Evolutionary conservation across 2,888 invertebrate species (phyloP).

Genomic region (Limnephilus marmoratus): DNA sequence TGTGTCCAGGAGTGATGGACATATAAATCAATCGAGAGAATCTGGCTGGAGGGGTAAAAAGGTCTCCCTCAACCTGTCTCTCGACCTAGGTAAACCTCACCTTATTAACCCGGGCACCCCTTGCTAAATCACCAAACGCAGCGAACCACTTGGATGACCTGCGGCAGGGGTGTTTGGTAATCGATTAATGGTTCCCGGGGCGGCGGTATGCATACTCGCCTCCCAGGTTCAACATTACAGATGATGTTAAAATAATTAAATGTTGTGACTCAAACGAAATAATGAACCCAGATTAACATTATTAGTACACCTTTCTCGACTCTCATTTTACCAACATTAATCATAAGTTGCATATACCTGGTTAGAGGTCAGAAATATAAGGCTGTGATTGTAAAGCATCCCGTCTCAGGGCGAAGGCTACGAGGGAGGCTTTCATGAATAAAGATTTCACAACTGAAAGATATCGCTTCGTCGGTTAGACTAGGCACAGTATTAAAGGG

Average conservation of each 20-base stretch:
- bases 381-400: constrained; percentile 46
- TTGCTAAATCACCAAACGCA: no score
- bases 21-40: no score
- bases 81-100: no score
- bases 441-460: constrained; percentile 60
- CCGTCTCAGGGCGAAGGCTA: constrained; percentile 30
- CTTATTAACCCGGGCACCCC: no score
- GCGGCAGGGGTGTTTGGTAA: no score
- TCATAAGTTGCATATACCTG: constrained; percentile 32
- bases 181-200: no score
- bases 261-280: neutral
- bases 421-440: constrained; percentile 61
- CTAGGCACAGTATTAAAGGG: neutral
- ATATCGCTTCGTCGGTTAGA: constrained; percentile 46
- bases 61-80: no score
- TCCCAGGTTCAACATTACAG: no score
- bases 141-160: no score
- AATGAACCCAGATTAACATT: neutral
- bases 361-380: constrained; percentile 1
- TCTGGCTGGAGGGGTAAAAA: no score
- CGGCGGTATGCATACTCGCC: no score
- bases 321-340: neutral
- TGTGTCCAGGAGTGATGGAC: no score
- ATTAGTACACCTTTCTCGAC: neutral
- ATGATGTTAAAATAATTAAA: neutral